Base-by-base conservation (phyloP, 2,888 invertebrate genomes). In the Rhodophaea formosa region DNA sequence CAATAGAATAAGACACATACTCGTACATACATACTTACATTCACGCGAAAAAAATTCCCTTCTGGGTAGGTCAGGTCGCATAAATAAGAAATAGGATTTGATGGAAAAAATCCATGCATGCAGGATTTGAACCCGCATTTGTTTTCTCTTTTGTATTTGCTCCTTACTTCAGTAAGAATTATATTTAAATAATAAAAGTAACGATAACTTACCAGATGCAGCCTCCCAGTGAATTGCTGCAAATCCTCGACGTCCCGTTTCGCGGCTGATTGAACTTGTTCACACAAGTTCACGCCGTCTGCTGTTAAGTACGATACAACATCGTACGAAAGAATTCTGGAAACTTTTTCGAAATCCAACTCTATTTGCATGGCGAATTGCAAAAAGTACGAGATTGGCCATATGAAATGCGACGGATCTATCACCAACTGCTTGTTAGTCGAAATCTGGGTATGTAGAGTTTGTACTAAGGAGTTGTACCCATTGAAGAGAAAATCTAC, bases 371-470 rank as follows among this genome's bases (percentile, higher is more conserved):
- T 93, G 3, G 95, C 95, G 72, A 96, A 95, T 78, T 95, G 95
- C 7, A 96, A 77, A 73, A 96, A 96, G 75, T 96, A 96, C 0
- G 96, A 95, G 23, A 96, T 89, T 53, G 96, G 90, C 96, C 96
- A 96, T 72, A 96, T 95, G 76, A 96, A 95, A 74, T 96, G 95
- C 0, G 96, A 96, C 0, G 95, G 95, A 70, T 96, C 96, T 44
- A 96, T 94, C 69, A 93, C 92, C 64, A 91, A 62, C 56, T 86
- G 74, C 8, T 80, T 62, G 66, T 93, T 92, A 0, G 88, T 88
- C n/a, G 95, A 69, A 1, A 96, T 91, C 77, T 95, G 94, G 3
- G 80, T 79, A 69, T 95, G 93, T 1, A 96, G 83, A 12, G 94
- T 94, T 56, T 93, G 88, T 0, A 96, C 95, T 57, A 96, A 79